Percentiles rank a stretch among this genome's conserved stretches.
These are phyloP conservation scores for Lophura nycthemera DNA, from an alignment of 2,113 vertebrate species.

Conservation along the genomic window DNA sequence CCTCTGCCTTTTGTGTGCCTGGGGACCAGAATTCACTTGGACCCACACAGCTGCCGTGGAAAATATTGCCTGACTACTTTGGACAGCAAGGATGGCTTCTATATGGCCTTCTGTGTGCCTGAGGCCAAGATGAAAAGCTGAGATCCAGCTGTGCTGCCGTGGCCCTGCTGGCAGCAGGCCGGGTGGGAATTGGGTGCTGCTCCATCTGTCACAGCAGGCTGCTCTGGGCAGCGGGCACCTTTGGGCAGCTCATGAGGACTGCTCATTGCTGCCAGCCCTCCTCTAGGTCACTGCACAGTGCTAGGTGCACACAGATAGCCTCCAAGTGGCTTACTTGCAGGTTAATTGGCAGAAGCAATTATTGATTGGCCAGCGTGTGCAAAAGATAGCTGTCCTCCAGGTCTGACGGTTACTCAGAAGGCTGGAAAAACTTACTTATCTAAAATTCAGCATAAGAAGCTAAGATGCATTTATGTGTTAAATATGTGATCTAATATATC, in stretches of 20 bases:
- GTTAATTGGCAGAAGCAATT: not conserved
- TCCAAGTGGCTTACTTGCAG: not conserved
- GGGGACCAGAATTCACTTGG: not conserved
- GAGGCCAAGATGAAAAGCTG: not conserved
- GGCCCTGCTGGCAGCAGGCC: not conserved
- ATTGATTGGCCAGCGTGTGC: not conserved
- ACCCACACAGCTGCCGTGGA: accelerated
- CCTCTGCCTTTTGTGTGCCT: not conserved
- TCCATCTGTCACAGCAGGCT: not conserved
- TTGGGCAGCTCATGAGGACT: not conserved
- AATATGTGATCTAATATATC: not conserved
- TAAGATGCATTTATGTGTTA: not conserved
- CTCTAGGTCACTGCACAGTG: not conserved
- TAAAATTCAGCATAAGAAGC: not conserved
- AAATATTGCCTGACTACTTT: not conserved
- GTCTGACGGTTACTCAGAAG: not conserved
- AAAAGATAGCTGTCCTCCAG: not conserved
- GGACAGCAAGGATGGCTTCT: not conserved
- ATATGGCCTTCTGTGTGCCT: not conserved
- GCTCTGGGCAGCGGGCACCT: not conserved
- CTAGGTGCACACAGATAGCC: not conserved
- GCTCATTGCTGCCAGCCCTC: not conserved
- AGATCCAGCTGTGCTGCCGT: not conserved
- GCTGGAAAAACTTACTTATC: not conserved
- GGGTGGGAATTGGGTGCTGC: not conserved